Evolutionary conservation across 2,113 vertebrate genomes (phyloP).

Genomic region (Oxyruncus cristatus): DNA sequence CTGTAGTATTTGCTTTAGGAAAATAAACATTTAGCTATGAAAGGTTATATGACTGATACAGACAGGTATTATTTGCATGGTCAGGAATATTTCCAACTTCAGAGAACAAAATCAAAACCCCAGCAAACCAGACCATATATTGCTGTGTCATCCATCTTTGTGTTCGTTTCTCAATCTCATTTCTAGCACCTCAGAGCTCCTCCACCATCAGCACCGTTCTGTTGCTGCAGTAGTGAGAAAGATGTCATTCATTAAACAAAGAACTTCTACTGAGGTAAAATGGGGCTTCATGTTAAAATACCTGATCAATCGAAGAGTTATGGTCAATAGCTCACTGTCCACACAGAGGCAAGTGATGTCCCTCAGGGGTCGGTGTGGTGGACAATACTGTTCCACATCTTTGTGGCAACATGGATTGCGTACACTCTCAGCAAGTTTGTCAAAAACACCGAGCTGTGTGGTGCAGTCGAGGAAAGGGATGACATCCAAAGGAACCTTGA

Average conservation of each 20-base stretch:
- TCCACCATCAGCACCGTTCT: neutral
- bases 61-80: neutral
- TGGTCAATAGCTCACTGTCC: neutral
- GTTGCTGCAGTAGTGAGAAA: neutral
- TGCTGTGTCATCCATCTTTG: neutral
- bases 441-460: neutral
- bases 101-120: neutral
- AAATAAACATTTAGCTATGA: neutral
- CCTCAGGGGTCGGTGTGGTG: too few relatives aligned
- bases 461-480: neutral
- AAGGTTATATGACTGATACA: neutral
- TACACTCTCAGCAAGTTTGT: neutral
- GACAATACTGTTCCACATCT: neutral
- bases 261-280: neutral
- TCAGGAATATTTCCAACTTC: neutral
- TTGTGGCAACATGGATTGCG: neutral
- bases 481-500: neutral
- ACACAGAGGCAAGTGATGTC: neutral
- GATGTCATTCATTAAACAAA: neutral
- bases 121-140: neutral
- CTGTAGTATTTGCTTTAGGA: neutral
- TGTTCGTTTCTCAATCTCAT: neutral
- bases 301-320: neutral
- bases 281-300: neutral
- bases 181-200: neutral